Evolutionary conservation across 92 coral and sea anemone species (phyloP), one percentile per base, ranked within the genome.

Genomic region (Epizoanthus scotinus): DNA sequence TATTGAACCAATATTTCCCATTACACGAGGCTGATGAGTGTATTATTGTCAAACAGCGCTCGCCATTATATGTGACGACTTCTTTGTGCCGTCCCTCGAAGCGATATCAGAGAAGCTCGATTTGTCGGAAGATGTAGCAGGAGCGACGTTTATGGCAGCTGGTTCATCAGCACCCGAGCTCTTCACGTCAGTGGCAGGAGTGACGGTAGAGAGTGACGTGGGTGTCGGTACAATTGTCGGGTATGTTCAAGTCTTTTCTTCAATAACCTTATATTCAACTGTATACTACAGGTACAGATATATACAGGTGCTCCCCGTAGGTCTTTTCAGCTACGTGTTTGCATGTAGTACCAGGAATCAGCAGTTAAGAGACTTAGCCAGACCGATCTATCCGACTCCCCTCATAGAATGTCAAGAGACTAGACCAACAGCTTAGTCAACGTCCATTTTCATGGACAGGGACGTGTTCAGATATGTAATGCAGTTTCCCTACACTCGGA

Each of bases 81-180:
- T 95, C 83, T 95, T 95, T 55, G 99, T 95, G 36, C 99, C 99
- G 59, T 95, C 99, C 29, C 83, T 95, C 69, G 99, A 95, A 88
- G 99, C 99, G 26, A 95, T 95, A 64, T 95, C 99, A 6, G 99
- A 95, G 78, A 95, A 95, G 83, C 91, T 95, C 21, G 94, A 95
- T 34, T 85, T 95, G 29, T 95, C 99, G 3, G 99, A 95, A 82
- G 99, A 95, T 78, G 99, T 95, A 15, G 99, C 99, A 9, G 99
- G 99, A 7, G 99, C 99, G 71, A 95, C 99, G 21, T 95, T 95
- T 78, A 95, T 95, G 99, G 99, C 99, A 24, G 99, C 99, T 42
- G 99, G 99, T 24, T 95, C 99, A 18, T 95, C 99, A 56, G 99
- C 99, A 52, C 99, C 99, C 27, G 99, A 95, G 50, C 79, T 95